Evolutionary conservation across 2,113 vertebrate species (phyloP), one percentile per base, ranked within the genome.

Genomic region (Oncorhynchus mykiss): DNA sequence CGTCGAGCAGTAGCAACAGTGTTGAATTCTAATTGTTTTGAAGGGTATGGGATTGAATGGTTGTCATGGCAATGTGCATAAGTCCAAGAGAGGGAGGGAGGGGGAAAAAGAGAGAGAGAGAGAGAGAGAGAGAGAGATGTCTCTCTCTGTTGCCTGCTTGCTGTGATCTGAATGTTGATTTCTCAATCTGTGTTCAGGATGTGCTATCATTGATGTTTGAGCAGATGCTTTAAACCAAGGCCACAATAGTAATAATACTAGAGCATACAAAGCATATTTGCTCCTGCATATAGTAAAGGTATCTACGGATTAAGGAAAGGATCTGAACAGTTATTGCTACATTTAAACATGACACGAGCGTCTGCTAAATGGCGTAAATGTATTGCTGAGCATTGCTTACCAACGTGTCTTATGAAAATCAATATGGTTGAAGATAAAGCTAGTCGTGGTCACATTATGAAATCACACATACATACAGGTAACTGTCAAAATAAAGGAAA

Each of bases 11-110:
- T 62, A 88, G 86, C 72, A 81, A 83, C 82, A 77, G 88, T 78
- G 83, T 70, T 91, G 91, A 92, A 92, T 93, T 91, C 88, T 92
- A 93, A 93, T 93, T 91, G 88, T 94, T 92, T 91, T 92, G 90
- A 92, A 90, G 90, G 89, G 85, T 87, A 91, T 82, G 74, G 82
- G 77, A 90, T 85, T 86, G 82, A 86, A 74, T 71, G 83, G 92
- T 93, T 92, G 90, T 91, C 92, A 92, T 93, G 89, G 89, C 84
- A 89, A 93, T 88, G 67, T 74, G 84, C 82, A 79, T 84, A 59
- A 60, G 34, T 60, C 67, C 31, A 67, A 51, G 49, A 20, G 49
- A 27, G n/a, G 12, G 69, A 31, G 34, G 1, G 31, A 31, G 31
- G 0, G 34, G 6, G 34, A 7, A 0, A 1, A 1, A 7, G 34